phyloP scores from a whole-genome alignment of 1,140 invertebrate species.

The Meloidogyne exigua region DNA sequence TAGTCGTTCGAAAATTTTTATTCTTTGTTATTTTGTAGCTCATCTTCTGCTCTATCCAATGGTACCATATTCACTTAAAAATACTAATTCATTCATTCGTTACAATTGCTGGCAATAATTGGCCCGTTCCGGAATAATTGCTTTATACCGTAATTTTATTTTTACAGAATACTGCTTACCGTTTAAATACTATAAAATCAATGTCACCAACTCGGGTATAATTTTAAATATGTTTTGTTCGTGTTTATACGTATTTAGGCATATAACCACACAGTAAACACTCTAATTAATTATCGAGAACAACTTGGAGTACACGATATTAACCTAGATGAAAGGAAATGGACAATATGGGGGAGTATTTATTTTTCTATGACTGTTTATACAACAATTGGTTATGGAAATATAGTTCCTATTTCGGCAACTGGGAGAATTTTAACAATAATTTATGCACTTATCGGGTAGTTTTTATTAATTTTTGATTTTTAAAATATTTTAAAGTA shows the following conservation, averaged over 20 bases:
- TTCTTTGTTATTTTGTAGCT: no score
- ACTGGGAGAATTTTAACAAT: slow-evolving; percentile 81
- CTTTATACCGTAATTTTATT: no score
- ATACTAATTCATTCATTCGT: no score
- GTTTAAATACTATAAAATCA: slow-evolving; percentile 48
- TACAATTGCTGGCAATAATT: no score
- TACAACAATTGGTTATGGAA: slow-evolving; percentile 75
- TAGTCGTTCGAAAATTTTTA: no score
- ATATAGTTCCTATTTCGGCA: slow-evolving; percentile 75
- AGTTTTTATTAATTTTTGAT: not conserved
- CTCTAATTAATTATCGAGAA: slow-evolving; percentile 38
- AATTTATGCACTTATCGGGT: slow-evolving; percentile 72
- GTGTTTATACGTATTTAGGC: slow-evolving; percentile 30
- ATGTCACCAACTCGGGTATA: slow-evolving; percentile 36
- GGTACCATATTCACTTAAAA: no score
- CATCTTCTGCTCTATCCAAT: no score
- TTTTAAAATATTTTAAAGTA: slow-evolving; percentile 68
- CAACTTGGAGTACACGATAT: slow-evolving; percentile 37
- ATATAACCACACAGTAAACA: slow-evolving; percentile 49
- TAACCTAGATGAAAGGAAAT: slow-evolving; percentile 43
- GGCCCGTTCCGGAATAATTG: no score
- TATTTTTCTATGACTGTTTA: slow-evolving; percentile 49
- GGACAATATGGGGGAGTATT: slow-evolving; percentile 48
- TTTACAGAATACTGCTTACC: slow-evolving; percentile 47
- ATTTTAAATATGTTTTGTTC: not conserved